These are phyloP conservation scores for Agapornis canus DNA, from an alignment of 2,797 vertebrate genomes.

Conservation along the genomic window DNA sequence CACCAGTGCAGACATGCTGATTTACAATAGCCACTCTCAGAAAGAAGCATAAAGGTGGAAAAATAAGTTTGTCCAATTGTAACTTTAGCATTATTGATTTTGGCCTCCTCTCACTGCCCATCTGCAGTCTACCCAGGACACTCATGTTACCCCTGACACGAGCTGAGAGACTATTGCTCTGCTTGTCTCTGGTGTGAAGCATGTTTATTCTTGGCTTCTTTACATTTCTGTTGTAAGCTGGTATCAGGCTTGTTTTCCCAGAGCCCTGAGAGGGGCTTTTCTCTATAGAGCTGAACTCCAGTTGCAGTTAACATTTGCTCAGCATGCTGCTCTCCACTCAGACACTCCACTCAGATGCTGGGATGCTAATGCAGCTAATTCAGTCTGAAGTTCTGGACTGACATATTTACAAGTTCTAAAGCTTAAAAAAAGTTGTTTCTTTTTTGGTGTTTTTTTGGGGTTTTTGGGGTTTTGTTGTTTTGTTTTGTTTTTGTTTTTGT, in stretches of 20 bases:
- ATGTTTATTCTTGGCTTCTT: not conserved
- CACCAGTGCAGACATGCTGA: not conserved
- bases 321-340: not conserved
- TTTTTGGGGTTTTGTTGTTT: too few species aligned
- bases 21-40: not conserved
- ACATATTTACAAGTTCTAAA: not conserved
- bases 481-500: too few species aligned
- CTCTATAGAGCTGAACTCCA: not conserved
- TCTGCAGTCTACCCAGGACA: not conserved
- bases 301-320: not conserved
- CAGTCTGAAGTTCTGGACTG: not conserved
- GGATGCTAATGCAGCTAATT: not conserved
- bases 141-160: not conserved
- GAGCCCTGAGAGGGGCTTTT: not conserved
- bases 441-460: too few species aligned
- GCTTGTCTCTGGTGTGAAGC: not conserved
- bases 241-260: not conserved
- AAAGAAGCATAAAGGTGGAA: not conserved
- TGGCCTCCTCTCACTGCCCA: not conserved
- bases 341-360: not conserved
- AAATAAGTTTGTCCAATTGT: not conserved
- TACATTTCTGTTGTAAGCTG: not conserved
- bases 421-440: not conserved
- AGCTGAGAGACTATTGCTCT: not conserved
- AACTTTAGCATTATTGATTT: not conserved